A percentile compares a stretch with the other conserved stretches of the same genome.
phyloP scores from a whole-genome alignment of 2,888 invertebrate genomes.

The Acrobasis suavella region DNA sequence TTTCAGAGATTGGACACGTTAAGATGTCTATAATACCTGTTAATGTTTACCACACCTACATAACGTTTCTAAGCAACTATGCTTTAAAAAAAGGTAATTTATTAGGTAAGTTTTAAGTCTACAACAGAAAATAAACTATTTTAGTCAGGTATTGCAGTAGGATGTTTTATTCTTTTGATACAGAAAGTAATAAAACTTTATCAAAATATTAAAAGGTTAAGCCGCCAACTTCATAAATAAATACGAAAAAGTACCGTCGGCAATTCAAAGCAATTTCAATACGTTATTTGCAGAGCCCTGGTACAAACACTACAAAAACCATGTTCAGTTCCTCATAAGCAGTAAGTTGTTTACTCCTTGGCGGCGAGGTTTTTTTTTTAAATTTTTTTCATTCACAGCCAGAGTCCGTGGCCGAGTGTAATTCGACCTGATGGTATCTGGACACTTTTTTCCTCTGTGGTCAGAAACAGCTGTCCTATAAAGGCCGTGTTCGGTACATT shows the following conservation, averaged over 20 bases:
- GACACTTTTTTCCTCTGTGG: slow-evolving; percentile 75
- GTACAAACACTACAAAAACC: slow-evolving; percentile 25
- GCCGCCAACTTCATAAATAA: slow-evolving; percentile 20
- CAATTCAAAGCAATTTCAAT: slow-evolving; percentile 47
- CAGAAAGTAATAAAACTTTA: no score
- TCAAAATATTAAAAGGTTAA: slow-evolving; percentile 2
- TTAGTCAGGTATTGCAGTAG: no score
- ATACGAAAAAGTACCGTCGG: slow-evolving; percentile 36
- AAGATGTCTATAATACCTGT: not conserved
- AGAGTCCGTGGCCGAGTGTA: slow-evolving; percentile 70
- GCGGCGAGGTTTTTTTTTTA: slow-evolving; percentile 56
- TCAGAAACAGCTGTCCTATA: slow-evolving; percentile 76
- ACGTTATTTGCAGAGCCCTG: slow-evolving; percentile 32
- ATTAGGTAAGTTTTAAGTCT: no score
- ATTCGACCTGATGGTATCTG: slow-evolving; percentile 80
- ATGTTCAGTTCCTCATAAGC: slow-evolving; percentile 57
- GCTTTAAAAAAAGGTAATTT: no score
- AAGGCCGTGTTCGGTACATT: slow-evolving; percentile 62
- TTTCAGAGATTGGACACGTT: slow-evolving; percentile 22
- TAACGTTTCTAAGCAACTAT: no score
- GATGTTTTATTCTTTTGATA: no score
- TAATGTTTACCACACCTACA: not conserved
- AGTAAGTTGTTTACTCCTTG: slow-evolving; percentile 65
- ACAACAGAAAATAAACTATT: no score
- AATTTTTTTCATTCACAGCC: slow-evolving; percentile 59